Conservation (phyloP, 53 echinoderm and acorn worm genomes). For the Temnopleurus reevesii region DNA sequence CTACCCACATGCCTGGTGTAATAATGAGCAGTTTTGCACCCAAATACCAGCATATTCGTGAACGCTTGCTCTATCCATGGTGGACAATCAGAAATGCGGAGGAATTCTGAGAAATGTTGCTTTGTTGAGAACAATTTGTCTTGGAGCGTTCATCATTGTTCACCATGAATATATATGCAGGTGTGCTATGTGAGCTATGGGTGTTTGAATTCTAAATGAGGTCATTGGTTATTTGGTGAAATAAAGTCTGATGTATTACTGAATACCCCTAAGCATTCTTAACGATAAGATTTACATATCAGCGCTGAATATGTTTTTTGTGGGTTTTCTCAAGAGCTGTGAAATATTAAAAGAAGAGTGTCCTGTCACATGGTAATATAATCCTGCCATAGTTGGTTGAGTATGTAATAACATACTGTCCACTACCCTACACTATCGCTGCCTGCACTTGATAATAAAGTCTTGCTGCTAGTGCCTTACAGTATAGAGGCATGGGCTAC, state of each 20-base stretch:
- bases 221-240: too few relatives aligned
- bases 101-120: background rate
- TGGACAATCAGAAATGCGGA: conserved; percentile 12
- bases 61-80: background rate
- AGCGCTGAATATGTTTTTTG: background rate
- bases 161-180: background rate
- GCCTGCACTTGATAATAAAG: conserved; percentile 35
- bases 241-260: too few relatives aligned
- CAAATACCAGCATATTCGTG: background rate
- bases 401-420: conserved; percentile 42
- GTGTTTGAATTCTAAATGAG: too few relatives aligned
- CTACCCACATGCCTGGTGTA: background rate
- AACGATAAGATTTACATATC: too few relatives aligned
- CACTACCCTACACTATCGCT: background rate
- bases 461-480: conserved; percentile 9
- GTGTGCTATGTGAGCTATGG: too few relatives aligned
- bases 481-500: background rate
- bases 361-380: conserved; percentile 37
- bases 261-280: too few relatives aligned
- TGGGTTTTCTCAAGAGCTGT: background rate
- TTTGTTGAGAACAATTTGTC: background rate
- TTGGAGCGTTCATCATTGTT: background rate
- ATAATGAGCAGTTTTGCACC: background rate
- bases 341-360: background rate
- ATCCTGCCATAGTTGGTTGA: conserved; percentile 35